phyloP scores from a whole-genome alignment of 1,140 invertebrate species.

The Chelonus insularis region DNA sequence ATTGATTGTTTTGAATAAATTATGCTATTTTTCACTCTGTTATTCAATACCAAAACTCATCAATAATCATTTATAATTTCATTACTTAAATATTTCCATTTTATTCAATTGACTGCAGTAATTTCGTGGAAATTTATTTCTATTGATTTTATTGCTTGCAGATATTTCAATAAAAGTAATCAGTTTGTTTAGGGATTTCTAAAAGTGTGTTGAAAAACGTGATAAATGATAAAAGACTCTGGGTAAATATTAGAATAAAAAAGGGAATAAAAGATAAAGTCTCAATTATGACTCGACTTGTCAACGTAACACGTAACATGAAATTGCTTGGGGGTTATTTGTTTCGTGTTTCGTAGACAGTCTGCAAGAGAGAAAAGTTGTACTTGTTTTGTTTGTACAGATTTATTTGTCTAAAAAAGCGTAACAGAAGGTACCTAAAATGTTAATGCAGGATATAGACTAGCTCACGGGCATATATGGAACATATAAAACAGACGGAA shows the following conservation, averaged over 20 bases:
- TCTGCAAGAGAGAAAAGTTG: conserved; percentile 27
- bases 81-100: no score
- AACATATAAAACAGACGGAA: not conserved
- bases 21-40: not conserved
- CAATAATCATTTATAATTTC: no score
- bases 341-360: not conserved
- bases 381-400: conserved; percentile 37
- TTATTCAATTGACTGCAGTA: no score
- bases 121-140: no score
- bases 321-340: conserved; percentile 37
- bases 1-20: conserved; percentile 2
- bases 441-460: conserved; percentile 24
- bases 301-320: conserved; percentile 26
- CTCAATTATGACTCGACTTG: not conserved
- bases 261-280: not conserved
- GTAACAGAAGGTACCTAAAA: conserved; percentile 28
- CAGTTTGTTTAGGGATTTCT: not conserved
- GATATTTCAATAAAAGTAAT: not conserved
- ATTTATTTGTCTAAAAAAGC: conserved; percentile 37
- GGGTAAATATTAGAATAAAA: not conserved
- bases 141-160: no score
- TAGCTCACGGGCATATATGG: conserved; percentile 1
- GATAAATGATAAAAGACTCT: not conserved
- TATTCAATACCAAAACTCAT: not conserved
- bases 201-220: not conserved